Conservation (phyloP, 2,113 vertebrate genomes). For the Ictalurus furcatus region DNA sequence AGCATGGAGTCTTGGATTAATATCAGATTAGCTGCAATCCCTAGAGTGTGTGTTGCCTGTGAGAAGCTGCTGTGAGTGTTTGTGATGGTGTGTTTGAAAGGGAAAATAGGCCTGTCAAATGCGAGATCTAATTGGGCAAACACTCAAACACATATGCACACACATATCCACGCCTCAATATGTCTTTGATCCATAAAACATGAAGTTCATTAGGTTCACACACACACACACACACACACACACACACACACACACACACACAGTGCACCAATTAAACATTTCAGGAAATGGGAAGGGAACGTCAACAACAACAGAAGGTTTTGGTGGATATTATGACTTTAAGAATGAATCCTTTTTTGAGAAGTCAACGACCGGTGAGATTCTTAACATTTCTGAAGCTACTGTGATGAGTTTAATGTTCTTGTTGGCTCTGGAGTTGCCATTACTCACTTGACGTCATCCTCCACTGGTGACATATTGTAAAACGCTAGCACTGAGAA, state of each 20-base stretch:
- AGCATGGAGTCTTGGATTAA: conserved; percentile 8
- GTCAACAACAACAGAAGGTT: conserved; percentile 30
- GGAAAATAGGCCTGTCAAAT: conserved; percentile 40
- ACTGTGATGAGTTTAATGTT: neutral
- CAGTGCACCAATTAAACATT: conserved; percentile 58
- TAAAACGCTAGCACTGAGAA: neutral
- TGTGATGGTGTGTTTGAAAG: neutral
- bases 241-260: neutral
- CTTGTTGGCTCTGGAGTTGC: neutral
- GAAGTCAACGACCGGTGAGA: neutral
- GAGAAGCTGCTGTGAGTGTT: neutral
- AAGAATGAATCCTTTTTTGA: neutral
- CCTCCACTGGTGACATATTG: neutral
- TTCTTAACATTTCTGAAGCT: neutral
- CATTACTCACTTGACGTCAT: neutral
- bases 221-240: conserved; percentile 37
- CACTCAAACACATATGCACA: conserved; percentile 25
- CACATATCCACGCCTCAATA: conserved; percentile 45
- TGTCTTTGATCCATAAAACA: conserved; percentile 67
- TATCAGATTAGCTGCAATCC: conserved; percentile 33
- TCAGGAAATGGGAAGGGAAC: conserved; percentile 32
- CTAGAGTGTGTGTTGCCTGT: conserved; percentile 36
- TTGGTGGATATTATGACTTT: neutral
- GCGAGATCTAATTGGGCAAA: conserved; percentile 53
- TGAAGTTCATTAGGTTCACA: conserved; percentile 60